These are phyloP conservation scores for Folsomia candida DNA, from an alignment of 2,888 invertebrate genomes.

Conservation along the genomic window DNA sequence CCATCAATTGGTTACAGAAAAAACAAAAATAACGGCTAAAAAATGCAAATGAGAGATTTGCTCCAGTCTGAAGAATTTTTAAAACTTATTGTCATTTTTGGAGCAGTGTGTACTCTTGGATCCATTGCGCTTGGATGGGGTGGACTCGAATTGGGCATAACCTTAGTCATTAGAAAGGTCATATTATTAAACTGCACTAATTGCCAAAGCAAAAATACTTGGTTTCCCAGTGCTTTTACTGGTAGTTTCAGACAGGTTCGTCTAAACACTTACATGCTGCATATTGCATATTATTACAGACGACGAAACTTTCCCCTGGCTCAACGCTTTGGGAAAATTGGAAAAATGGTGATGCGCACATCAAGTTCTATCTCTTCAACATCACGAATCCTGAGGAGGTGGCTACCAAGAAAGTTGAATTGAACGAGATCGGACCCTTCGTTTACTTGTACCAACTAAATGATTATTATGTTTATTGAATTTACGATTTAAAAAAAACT, in stretches of 20 bases:
- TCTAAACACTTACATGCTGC: background rate
- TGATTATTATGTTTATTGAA: too few relatives aligned
- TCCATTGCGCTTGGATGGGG: slow-evolving; percentile 33
- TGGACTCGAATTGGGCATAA: slow-evolving; percentile 30
- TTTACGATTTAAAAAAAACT: too few relatives aligned
- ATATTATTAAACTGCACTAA: too few relatives aligned
- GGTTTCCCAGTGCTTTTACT: too few relatives aligned
- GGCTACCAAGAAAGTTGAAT: slow-evolving; percentile 27
- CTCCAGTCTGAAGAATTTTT: slow-evolving; percentile 23
- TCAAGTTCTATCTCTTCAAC: slow-evolving; percentile 45
- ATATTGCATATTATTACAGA: slow-evolving; percentile 17
- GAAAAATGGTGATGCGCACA: slow-evolving; percentile 38
- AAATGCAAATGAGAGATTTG: slow-evolving; percentile 19
- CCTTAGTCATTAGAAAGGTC: slow-evolving; percentile 23
- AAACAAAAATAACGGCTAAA: too few relatives aligned
- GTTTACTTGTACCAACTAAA: slow-evolving; percentile 24
- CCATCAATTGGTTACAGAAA: too few relatives aligned
- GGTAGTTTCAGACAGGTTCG: background rate
- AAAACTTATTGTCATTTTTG: slow-evolving; percentile 28
- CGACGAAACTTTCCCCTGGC: slow-evolving; percentile 29
- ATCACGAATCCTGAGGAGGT: slow-evolving; percentile 44
- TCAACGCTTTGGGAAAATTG: slow-evolving; percentile 31
- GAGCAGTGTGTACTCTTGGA: slow-evolving; percentile 19
- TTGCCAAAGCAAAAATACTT: too few relatives aligned
- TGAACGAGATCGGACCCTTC: slow-evolving; percentile 46